These are phyloP conservation scores for Leucophenga montana DNA, from an alignment of 2,888 invertebrate genomes.

Conservation along the genomic window DNA sequence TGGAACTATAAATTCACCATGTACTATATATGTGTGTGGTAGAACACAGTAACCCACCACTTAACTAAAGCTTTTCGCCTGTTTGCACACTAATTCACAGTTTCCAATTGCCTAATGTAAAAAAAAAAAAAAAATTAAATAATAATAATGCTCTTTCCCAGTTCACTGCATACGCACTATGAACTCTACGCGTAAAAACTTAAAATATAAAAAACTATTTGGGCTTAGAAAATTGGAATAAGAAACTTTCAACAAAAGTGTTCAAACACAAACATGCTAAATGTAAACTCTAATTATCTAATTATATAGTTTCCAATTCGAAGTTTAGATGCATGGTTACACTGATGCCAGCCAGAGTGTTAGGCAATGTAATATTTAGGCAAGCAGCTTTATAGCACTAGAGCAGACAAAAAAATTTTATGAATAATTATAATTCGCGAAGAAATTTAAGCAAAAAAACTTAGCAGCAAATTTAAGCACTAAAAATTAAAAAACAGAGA, in stretches of 20 bases:
- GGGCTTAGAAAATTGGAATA: background rate
- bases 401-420: background rate
- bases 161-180: background rate
- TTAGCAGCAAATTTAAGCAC: too few relatives aligned
- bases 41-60: conserved; percentile 13
- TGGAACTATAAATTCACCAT: too few relatives aligned
- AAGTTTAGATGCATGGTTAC: too few relatives aligned
- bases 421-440: background rate
- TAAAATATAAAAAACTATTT: background rate
- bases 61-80: background rate
- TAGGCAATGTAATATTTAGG: conserved; percentile 1
- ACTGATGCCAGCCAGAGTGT: too few relatives aligned
- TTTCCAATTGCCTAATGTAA: conserved; percentile 3
- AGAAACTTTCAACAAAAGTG: background rate
- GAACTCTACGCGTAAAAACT: background rate
- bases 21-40: too few relatives aligned
- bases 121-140: background rate
- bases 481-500: too few relatives aligned
- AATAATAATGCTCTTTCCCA: background rate
- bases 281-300: too few relatives aligned
- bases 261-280: background rate
- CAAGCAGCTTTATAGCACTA: conserved; percentile 18
- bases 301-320: too few relatives aligned
- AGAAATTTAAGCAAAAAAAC: background rate
- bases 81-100: too few relatives aligned